Evolutionary conservation across 2,888 invertebrate species (phyloP), one percentile per base, ranked within the genome.

Genomic region (Lasioglossum vierecki): DNA sequence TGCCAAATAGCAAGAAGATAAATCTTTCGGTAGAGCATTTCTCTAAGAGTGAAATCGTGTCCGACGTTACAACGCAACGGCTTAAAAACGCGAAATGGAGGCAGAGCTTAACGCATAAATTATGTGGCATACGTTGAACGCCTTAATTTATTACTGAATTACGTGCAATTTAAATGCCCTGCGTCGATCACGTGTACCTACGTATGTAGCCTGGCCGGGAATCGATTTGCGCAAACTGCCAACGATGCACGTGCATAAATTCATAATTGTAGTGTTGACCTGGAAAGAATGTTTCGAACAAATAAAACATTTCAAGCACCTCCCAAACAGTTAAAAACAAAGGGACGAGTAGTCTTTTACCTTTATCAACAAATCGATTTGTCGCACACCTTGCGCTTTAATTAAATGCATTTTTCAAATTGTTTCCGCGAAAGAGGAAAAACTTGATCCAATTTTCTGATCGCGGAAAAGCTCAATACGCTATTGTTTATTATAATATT

Each of bases 81-180:
- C 76, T 74, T 82, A 79, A 85, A 79, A 79, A 46, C 85, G 53
- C 57, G 30, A n/a, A 66, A 80, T 35, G 86, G 74, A 74, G 77
- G 39, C 79, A 49, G 63, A 66, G 41, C 57, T 78, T 73, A 66
- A 79, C 80, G n/a, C 71, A 80, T 76, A 76, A 79, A 89, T 88
- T 86, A 88, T 83, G 80, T 75, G 75, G 75, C 46, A 74, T 74
- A 73, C 57, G 73, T 76, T 82, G 79, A 57, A 80, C 88, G 83
- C 83, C 80, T 86, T 86, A 86, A 89, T 88, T 89, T 86, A 89
- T 89, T 89, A 80, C 72, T 72, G 83, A 82, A 85, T 89, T 84
- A 81, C 84, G 76, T 77, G 89, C 83, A 73, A 84, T 86, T 81
- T 89, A 57, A 86, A 88, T 83, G 84, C 60, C 79, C 30, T 79